Base-by-base conservation (phyloP, 37 sponge, comb jelly and placozoan genomes). In the Diacarnus erythraeanus region DNA sequence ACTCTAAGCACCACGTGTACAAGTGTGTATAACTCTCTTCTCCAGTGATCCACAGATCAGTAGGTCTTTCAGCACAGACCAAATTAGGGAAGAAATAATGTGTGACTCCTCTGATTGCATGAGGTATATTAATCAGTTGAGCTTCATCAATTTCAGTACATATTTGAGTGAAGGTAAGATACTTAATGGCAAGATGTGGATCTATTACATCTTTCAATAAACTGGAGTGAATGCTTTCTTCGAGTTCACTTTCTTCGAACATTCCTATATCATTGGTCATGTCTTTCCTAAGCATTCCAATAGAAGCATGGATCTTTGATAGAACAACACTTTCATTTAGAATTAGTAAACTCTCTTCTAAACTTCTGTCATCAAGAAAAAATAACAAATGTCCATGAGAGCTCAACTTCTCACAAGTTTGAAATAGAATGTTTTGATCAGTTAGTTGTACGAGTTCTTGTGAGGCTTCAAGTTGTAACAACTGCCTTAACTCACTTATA, bases 71-170 rank as follows among this genome's bases (percentile, higher is more conserved):
- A 69, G 5, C 18, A 69, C 37, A 2, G 5, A 69, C 69, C 6
- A 69, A 33, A 8, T 17, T 69, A 9, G 69, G 69, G 37, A 69
- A 69, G 69, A 69, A 69, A 39, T 31, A 69, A 30, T 69, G 31
- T 3, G 8, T 15, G 12, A 6, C 4, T 36, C 34, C 37, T 8
- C 9, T 37, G 39, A 36, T 8, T 12, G 2, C 34, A 35, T 31
- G 8, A 9, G 37, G 31, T 8, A 39, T 39, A 69, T 8, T 15
- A 15, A 47, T 8, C 3, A 36, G 22, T 35, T 37, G 39, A 69
- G 4, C 21, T 12, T 2, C 8, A 21, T 3, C 38, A 5, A 31
- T 39, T 69, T 31, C 22, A 33, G 35, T 20, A 17, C 51, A 47
- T 15, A 47, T 15, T 47, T 47, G 51, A 47, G 51, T 47, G 51